Conservation (phyloP, 2,797 vertebrate genomes). For the Thalassophryne amazonica region DNA sequence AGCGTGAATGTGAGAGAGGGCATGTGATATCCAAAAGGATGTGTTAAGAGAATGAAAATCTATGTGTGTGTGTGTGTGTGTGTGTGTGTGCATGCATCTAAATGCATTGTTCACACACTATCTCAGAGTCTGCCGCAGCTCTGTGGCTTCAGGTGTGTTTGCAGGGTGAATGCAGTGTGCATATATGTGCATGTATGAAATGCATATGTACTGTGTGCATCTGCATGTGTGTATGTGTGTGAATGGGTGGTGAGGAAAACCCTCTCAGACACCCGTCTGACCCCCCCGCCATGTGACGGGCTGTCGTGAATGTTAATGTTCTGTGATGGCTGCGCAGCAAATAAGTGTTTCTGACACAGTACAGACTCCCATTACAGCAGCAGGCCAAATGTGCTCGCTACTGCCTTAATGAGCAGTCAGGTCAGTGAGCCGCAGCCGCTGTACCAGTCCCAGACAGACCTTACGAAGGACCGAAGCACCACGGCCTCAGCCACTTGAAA, state of each 20-base stretch:
- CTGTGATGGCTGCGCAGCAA: slow-evolving; percentile 88
- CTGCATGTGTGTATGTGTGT: background rate
- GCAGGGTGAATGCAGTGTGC: background rate
- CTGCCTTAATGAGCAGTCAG: slow-evolving; percentile 86
- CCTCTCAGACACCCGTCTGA: slow-evolving; percentile 53
- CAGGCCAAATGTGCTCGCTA: slow-evolving; percentile 74
- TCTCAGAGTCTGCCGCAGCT: background rate
- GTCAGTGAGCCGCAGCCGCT: slow-evolving; percentile 82
- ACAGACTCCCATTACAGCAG: slow-evolving; percentile 81
- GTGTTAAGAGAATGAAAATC: slow-evolving; percentile 44
- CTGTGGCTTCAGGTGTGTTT: slow-evolving; percentile 3
- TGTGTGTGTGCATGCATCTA: slow-evolving; percentile 14
- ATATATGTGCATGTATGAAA: slow-evolving; percentile 7
- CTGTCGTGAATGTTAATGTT: slow-evolving; percentile 88
- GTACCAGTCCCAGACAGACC: slow-evolving; percentile 66
- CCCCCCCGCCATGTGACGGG: slow-evolving; percentile 72
- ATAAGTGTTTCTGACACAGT: slow-evolving; percentile 87
- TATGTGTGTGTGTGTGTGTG: background rate
- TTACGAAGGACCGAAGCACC: slow-evolving; percentile 52
- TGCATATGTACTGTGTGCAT: background rate
- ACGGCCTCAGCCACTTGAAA: background rate
- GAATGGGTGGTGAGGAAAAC: slow-evolving; percentile 40
- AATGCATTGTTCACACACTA: slow-evolving; percentile 16
- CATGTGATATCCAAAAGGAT: slow-evolving; percentile 26
- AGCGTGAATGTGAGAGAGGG: slow-evolving; percentile 1